Percentiles rank a stretch among this genome's conserved stretches.
Evolutionary conservation across 1,140 invertebrate genomes (phyloP).

Genomic region (Trypoxylus dichotomus): DNA sequence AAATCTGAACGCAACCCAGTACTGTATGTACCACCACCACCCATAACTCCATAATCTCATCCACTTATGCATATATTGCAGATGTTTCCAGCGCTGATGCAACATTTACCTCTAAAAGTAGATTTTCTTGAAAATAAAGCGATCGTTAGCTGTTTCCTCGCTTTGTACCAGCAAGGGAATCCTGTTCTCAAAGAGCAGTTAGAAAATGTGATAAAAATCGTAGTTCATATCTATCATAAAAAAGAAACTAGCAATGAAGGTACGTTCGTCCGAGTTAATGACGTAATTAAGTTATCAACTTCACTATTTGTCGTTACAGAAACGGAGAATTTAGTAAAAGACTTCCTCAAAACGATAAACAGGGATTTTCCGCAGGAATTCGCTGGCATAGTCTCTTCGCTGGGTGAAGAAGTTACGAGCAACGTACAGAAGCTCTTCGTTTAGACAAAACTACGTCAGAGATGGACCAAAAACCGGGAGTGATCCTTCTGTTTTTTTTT

Average conservation of each 20-base stretch:
- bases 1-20: too few relatives aligned
- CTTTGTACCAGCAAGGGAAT: constrained; percentile 63
- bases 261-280: constrained; percentile 40
- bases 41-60: too few relatives aligned
- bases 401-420: constrained; percentile 51
- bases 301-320: constrained; percentile 51
- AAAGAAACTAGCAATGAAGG: constrained; percentile 56
- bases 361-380: constrained; percentile 63
- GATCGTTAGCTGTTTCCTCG: constrained; percentile 67
- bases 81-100: constrained; percentile 67
- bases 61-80: constrained; percentile 62
- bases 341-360: constrained; percentile 59
- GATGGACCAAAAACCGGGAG: neutral
- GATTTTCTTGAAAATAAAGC: constrained; percentile 76
- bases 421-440: constrained; percentile 50
- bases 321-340: constrained; percentile 53
- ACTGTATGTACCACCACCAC: too few relatives aligned
- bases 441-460: neutral
- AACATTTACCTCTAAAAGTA: constrained; percentile 72
- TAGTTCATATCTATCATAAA: constrained; percentile 58
- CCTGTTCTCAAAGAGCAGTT: constrained; percentile 58
- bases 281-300: constrained; percentile 37
- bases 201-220: constrained; percentile 58
- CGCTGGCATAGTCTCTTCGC: constrained; percentile 50
- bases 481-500: neutral